These are phyloP conservation scores for Mythimna lalbum DNA, from an alignment of 2,888 invertebrate genomes.

Conservation along the genomic window DNA sequence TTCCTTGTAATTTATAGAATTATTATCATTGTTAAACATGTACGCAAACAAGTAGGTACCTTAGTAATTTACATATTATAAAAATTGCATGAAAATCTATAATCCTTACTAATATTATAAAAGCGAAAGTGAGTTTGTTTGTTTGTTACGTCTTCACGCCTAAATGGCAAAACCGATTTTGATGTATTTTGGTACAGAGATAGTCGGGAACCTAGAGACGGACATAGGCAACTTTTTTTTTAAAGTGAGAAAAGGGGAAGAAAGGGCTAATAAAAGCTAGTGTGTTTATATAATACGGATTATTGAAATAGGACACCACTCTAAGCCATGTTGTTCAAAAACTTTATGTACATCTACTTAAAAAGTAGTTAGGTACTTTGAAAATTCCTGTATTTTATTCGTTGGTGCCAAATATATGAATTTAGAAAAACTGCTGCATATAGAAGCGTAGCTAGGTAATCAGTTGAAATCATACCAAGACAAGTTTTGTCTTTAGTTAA, in stretches of 20 bases:
- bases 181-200: too few relatives aligned
- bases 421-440: neutral
- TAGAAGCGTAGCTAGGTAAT: neutral
- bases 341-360: neutral
- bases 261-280: too few relatives aligned
- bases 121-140: too few relatives aligned
- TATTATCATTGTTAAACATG: constrained; percentile 2
- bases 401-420: neutral
- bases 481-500: neutral
- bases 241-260: too few relatives aligned
- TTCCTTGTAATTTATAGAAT: constrained; percentile 55
- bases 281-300: neutral
- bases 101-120: too few relatives aligned
- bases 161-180: too few relatives aligned
- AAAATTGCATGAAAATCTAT: neutral
- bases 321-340: neutral
- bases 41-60: neutral
- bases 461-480: neutral
- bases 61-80: neutral
- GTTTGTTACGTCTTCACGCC: too few relatives aligned
- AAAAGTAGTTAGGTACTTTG: neutral
- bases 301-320: neutral
- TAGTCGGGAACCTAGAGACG: too few relatives aligned
- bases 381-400: constrained; percentile 2
- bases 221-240: too few relatives aligned